Conservation (phyloP, 2,797 vertebrate species). For the Agapornis canus region DNA sequence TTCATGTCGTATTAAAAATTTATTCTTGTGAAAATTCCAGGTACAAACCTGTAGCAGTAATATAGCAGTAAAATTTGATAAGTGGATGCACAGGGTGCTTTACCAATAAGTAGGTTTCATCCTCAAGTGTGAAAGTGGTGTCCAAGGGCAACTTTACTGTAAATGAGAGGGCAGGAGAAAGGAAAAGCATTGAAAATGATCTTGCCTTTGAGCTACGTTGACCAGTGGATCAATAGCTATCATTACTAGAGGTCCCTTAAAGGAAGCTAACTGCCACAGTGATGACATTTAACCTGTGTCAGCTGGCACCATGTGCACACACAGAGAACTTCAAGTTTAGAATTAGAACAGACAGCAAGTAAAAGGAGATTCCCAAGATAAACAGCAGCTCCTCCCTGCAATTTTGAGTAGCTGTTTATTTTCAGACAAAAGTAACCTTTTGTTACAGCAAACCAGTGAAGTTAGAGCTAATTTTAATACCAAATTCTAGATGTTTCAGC, state of each 20-base stretch:
- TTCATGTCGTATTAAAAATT: neutral
- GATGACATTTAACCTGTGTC: conserved; percentile 18
- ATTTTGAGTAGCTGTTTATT: neutral
- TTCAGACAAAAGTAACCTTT: neutral
- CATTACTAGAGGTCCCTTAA: neutral
- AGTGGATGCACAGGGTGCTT: neutral
- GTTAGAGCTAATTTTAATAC: neutral
- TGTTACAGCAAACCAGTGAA: neutral
- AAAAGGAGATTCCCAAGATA: neutral
- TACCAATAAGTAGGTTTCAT: neutral
- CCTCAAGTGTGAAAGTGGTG: neutral
- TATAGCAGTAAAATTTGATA: neutral
- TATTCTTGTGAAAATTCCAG: neutral
- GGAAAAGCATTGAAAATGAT: neutral
- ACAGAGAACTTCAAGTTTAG: neutral
- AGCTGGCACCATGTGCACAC: neutral
- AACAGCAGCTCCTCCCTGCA: neutral
- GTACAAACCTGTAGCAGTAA: neutral
- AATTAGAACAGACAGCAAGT: neutral
- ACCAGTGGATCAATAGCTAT: conserved; percentile 28
- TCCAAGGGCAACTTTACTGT: neutral
- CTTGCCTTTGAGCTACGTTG: neutral
- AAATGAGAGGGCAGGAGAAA: neutral
- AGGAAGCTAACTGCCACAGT: neutral
- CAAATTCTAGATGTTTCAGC: neutral